Percentiles rank a stretch among this genome's conserved stretches.
phyloP scores from a whole-genome alignment of 2,797 vertebrate species.

The Crocodylus rhombifer region DNA sequence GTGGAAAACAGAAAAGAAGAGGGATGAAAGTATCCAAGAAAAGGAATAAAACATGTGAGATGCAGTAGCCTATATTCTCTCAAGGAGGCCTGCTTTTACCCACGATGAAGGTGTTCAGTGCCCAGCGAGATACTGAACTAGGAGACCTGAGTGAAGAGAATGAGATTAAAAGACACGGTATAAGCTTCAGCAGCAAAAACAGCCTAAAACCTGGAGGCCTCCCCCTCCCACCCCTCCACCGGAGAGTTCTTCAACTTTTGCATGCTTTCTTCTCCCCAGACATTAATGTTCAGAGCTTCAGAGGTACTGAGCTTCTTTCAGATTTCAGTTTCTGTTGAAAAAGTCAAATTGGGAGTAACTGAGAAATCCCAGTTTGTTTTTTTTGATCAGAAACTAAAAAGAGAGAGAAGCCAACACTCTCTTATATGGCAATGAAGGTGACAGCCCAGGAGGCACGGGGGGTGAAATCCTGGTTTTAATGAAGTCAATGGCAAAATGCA shows the following conservation, averaged over 20 bases:
- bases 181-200: not conserved
- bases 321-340: constrained; percentile 17
- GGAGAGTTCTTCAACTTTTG: not conserved
- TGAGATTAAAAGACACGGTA: not conserved
- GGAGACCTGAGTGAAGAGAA: not conserved
- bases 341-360: not conserved
- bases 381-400: not conserved
- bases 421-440: constrained; percentile 12
- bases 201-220: not conserved
- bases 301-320: constrained; percentile 33
- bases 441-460: fast-evolving
- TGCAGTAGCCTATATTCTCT: not conserved
- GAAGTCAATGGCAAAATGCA: not conserved
- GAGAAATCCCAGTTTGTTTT: not conserved
- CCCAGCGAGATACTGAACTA: not conserved
- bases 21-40: not conserved
- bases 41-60: not conserved
- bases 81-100: not conserved
- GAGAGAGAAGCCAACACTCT: not conserved
- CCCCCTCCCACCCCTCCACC: not conserved
- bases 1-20: not conserved
- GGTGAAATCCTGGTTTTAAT: not conserved
- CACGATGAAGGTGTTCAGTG: not conserved
- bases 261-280: constrained; percentile 39
- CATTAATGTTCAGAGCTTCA: not conserved